These are phyloP conservation scores for Amyelois transitella DNA, from an alignment of 1,140 invertebrate genomes.

Conservation along the genomic window DNA sequence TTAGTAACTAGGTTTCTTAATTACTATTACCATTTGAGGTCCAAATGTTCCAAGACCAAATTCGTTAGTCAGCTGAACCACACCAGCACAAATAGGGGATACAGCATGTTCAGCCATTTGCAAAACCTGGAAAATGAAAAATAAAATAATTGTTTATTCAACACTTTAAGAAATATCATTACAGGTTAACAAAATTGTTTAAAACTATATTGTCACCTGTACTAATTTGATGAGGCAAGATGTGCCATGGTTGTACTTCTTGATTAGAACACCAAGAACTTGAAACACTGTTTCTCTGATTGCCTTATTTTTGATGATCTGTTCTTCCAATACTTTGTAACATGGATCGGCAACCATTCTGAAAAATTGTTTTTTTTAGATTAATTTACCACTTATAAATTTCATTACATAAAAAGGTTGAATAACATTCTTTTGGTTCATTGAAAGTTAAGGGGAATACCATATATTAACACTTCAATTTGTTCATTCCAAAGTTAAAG, in stretches of 20 bases:
- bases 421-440: too few relatives aligned
- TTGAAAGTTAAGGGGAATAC: too few relatives aligned
- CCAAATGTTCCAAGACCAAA: conserved; percentile 79
- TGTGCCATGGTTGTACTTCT: conserved; percentile 86
- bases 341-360: conserved; percentile 81
- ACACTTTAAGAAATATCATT: too few relatives aligned
- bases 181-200: too few relatives aligned
- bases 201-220: conserved; percentile 71
- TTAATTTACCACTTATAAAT: not conserved
- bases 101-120: conserved; percentile 84
- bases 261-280: conserved; percentile 87
- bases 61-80: conserved; percentile 78
- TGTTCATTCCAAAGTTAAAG: too few relatives aligned
- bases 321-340: conserved; percentile 84
- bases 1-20: not conserved
- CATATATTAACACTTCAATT: too few relatives aligned
- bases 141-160: not conserved
- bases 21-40: conserved; percentile 75
- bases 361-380: conserved; percentile 25
- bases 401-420: not conserved
- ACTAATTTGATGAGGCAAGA: conserved; percentile 80
- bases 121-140: conserved; percentile 75
- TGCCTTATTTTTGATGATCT: conserved; percentile 77
- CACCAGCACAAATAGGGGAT: conserved; percentile 78
- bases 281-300: conserved; percentile 82